A percentile compares a stretch with the other conserved stretches of the same genome.
These are phyloP conservation scores for Carcinoscorpius rotundicauda DNA, from an alignment of 1,140 invertebrate species.

Conservation along the genomic window DNA sequence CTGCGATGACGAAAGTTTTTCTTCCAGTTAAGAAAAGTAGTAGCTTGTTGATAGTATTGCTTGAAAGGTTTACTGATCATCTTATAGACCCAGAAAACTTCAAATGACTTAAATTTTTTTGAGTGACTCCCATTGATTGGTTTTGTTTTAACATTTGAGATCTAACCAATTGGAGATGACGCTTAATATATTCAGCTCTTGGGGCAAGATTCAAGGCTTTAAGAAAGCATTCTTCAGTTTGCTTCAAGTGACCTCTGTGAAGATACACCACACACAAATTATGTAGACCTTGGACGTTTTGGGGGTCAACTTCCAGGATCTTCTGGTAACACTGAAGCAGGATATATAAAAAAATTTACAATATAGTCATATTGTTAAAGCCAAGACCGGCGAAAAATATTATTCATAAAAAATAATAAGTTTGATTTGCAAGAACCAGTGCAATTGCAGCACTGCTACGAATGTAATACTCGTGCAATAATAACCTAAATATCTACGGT, in stretches of 20 bases:
- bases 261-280: slow-evolving; percentile 84
- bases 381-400: neutral
- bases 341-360: slow-evolving; percentile 17
- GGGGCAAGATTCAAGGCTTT: slow-evolving; percentile 13
- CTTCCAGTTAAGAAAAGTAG: too few species aligned
- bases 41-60: too few species aligned
- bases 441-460: neutral
- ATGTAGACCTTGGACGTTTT: slow-evolving; percentile 85
- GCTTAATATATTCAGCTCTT: slow-evolving; percentile 14
- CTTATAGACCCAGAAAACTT: too few species aligned
- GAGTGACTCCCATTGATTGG: too few species aligned
- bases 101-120: too few species aligned
- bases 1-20: too few species aligned
- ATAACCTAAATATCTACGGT: neutral
- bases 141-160: neutral
- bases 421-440: neutral
- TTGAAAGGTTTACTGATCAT: too few species aligned
- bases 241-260: slow-evolving; percentile 13
- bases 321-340: slow-evolving; percentile 65
- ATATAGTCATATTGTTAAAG: neutral
- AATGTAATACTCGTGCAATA: neutral
- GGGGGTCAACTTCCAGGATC: slow-evolving; percentile 72
- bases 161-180: slow-evolving; percentile 18
- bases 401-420: neutral
- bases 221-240: slow-evolving; percentile 17